Base-by-base conservation (phyloP, 2,113 vertebrate species). In the Sinocyclocheilus grahami region DNA sequence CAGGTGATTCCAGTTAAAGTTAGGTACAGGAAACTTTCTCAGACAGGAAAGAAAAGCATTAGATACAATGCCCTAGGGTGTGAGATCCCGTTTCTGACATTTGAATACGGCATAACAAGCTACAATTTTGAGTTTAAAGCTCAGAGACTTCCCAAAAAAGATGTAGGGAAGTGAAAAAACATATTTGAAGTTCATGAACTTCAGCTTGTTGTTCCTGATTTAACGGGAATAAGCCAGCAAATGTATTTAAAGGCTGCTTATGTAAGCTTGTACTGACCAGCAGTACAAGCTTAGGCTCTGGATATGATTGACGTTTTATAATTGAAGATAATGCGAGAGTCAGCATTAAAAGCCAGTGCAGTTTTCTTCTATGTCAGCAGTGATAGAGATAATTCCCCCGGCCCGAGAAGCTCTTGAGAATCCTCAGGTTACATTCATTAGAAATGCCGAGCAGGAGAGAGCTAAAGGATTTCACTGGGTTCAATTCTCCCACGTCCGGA, bases 391-490 rank as follows among this genome's bases (percentile, higher is more conserved):
- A 37, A 82, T 74, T 74, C 69, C 20, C 82, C 30, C 18, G 51
- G 79, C 62, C 46, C n/a, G 37, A 81, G 84, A 55, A 30, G 48
- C 60, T 78, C 60, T 65, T 51, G 30, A 12, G 53, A 33, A 71
- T 82, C 72, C 74, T 82, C 48, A 72, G 33, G 69, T 84, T 84
- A 74, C 65, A 65, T 58, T 86, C 63, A 77, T 83, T 78, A 78
- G 75, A 78, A 82, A 86, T 83, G 84, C 79, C 69, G 30, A 86
- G 77, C 53, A 10, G 27, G 48, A 42, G 11, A 13, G 37, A 39
- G 42, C 84, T 67, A 80, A 42, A 67, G 71, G 62, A 86, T 78
- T 83, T 60, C 2, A 22, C 58, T 1, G 51, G 74, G 42, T 85
- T 72, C 37, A 63, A 58, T 76, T 78, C 80, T 37, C 78, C 79